phyloP scores from a whole-genome alignment of 2,797 vertebrate genomes.

The Zalophus californianus region DNA sequence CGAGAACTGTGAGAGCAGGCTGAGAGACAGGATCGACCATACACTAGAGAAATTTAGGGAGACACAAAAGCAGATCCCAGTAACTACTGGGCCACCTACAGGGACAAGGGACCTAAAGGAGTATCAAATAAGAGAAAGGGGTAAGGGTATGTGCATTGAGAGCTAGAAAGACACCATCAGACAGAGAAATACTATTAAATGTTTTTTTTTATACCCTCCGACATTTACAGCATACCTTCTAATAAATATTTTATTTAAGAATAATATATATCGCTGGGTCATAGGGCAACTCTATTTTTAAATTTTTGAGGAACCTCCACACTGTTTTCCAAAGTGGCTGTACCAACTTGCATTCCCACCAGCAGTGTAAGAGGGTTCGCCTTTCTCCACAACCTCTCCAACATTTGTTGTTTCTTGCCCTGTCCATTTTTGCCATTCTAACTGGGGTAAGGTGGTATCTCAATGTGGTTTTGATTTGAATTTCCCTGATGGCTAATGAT shows the following conservation, averaged over 20 bases:
- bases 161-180: background rate
- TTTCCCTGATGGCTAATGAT: too few relatives aligned
- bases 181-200: background rate
- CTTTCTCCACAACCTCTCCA: too few relatives aligned
- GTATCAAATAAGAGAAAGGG: background rate
- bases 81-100: background rate
- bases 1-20: background rate
- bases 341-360: too few relatives aligned
- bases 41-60: background rate
- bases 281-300: too few relatives aligned
- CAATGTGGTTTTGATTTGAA: too few relatives aligned
- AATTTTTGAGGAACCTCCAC: too few relatives aligned
- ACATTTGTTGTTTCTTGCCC: too few relatives aligned
- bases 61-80: background rate
- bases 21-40: background rate
- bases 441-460: too few relatives aligned
- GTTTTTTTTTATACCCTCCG: background rate
- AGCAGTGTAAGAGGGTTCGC: too few relatives aligned
- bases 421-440: too few relatives aligned
- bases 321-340: too few relatives aligned
- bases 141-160: background rate
- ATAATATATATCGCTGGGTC: background rate
- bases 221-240: background rate
- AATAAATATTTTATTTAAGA: slow-evolving; percentile 31
- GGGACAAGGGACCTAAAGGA: background rate